Base-by-base conservation (phyloP, 2,888 invertebrate genomes). In the Imbricaverruca yamaguchii region DNA sequence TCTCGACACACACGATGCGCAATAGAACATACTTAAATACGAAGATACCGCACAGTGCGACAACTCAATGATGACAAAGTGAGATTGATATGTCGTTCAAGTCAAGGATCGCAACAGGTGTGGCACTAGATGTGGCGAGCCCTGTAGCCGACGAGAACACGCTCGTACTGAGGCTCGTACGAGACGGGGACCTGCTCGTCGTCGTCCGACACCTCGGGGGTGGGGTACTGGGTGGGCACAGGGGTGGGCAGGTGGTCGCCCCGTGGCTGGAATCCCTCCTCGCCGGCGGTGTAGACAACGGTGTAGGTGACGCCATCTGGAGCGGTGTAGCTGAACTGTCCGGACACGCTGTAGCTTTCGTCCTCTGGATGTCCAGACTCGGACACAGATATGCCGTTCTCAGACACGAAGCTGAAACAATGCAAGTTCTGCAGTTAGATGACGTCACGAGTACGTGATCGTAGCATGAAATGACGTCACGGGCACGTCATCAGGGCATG, bases 291-390 rank as follows among this genome's bases (percentile, higher is more conserved):
- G 63, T 63, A 63, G n/a, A 63, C 63, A 13, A 21, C 63, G n/a
- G n/a, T 63, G 63, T 63, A 63, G 63, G 63, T 63, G 63, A 63
- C 63, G 63, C 63, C 63, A n/a, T 63, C 63, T 9, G 63, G 63
- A n/a, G 63, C n/a, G 21, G n/a, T n/a, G 63, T 63, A n/a, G n/a
- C 63, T 63, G n/a, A n/a, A 63, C 63, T 63, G 63, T 21, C 13
- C 63, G n/a, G 21, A n/a, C 21, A n/a, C 21, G 63, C 63, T 63
- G 63, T 63, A 61, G 61, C 13, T 61, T 21, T 63, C 63, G n/a
- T 63, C 63, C 63, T 63, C n/a, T n/a, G 63, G 63, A 21, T 63
- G 63, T 21, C 63, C 63, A 63, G 63, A 63, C 63, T 63, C 63
- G n/a, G 63, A 63, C 63, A 63, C 63, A 21, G 63, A 63, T 21